phyloP scores from a whole-genome alignment of 2,888 invertebrate species.

The Steinernema scapterisci region DNA sequence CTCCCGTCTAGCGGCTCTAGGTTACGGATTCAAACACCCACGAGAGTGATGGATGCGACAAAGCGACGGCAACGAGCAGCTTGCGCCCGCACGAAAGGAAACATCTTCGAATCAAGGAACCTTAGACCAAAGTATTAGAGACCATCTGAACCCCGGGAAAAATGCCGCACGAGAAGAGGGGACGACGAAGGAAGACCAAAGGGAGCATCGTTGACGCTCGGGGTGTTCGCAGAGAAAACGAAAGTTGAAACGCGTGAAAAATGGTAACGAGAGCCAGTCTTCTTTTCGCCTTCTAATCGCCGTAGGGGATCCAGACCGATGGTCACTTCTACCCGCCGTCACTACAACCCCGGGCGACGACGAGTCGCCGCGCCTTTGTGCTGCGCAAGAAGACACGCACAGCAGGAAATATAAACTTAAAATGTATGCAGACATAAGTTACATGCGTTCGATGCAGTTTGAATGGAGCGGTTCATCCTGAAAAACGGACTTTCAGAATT shows the following conservation, averaged over 20 bases:
- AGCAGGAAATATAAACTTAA: neutral
- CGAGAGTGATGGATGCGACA: no score
- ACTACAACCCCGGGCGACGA: no score
- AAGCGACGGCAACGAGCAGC: no score
- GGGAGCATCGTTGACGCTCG: neutral
- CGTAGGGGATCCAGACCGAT: neutral
- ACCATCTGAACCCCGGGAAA: no score
- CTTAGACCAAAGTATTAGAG: no score
- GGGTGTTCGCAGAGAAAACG: neutral
- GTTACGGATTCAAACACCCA: no score
- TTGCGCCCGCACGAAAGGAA: no score
- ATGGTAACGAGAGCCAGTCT: neutral
- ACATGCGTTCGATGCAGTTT: neutral
- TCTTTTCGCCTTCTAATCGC: constrained; percentile 20
- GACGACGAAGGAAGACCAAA: no score
- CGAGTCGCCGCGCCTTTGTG: neutral
- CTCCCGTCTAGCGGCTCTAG: no score
- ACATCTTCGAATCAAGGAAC: no score
- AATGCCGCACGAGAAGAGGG: no score
- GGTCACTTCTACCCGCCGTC: neutral
- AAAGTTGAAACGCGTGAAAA: constrained; percentile 23
- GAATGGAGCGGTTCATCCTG: neutral
- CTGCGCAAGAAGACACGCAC: neutral
- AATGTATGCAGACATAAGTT: neutral
- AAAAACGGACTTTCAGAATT: neutral